These are phyloP conservation scores for Chrosomus eos DNA, from an alignment of 2,797 vertebrate genomes.

Conservation along the genomic window DNA sequence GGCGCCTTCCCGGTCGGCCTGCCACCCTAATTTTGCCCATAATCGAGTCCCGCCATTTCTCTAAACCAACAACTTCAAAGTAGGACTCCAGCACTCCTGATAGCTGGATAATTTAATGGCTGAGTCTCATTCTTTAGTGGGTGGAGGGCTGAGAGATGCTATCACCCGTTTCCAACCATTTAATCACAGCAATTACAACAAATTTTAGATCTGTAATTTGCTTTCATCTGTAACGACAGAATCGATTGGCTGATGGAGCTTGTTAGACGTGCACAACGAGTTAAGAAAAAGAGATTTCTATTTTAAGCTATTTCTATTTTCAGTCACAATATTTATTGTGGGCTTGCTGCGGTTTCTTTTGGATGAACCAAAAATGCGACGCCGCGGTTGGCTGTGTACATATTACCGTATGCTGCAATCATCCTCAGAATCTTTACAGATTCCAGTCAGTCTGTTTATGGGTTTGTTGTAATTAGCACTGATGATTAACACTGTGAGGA, in stretches of 20 bases:
- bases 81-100: conserved; percentile 60
- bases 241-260: conserved; percentile 57
- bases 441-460: conserved; percentile 34
- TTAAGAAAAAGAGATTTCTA: conserved; percentile 42
- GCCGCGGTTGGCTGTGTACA: conserved; percentile 14
- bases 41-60: conserved; percentile 55
- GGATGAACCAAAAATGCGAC: background rate
- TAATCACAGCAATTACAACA: conserved; percentile 66
- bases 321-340: conserved; percentile 32
- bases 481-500: conserved; percentile 15
- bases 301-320: conserved; percentile 42
- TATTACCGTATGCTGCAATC: conserved; percentile 2
- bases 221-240: conserved; percentile 67
- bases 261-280: conserved; percentile 57
- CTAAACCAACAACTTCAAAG: conserved; percentile 67
- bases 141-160: conserved; percentile 59
- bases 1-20: conserved; percentile 56
- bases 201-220: conserved; percentile 62
- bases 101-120: conserved; percentile 68
- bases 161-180: conserved; percentile 64
- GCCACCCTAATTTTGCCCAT: conserved; percentile 52
- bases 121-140: conserved; percentile 63
- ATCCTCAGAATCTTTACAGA: conserved; percentile 33
- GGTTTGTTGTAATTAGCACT: conserved; percentile 39
- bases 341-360: conserved; percentile 22